Base-by-base conservation (phyloP, 2,888 invertebrate species). In the Spatulosminthurus flaviceps region DNA sequence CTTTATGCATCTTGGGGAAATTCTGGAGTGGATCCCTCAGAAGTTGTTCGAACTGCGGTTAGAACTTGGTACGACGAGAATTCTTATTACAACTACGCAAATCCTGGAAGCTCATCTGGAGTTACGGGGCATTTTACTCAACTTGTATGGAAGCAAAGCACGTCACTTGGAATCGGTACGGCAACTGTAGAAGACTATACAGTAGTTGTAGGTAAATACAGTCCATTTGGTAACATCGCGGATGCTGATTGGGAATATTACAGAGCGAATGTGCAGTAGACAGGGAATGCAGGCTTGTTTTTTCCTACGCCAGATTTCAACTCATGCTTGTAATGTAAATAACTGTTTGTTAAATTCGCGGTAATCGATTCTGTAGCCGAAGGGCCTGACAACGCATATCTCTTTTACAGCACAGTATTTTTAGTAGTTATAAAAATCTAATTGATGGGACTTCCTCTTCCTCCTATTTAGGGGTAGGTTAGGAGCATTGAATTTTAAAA, bases 11-110 rank as follows among this genome's bases (percentile, higher is more conserved):
- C 42, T 1, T 72, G 72, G 72, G 72, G 42, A 34, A 34, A 4
- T 34, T 34, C 34, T 13, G 24, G 19, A 11, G 42, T 19, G 7
- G 24, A 21, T 21, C 34, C 41, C 7, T 16, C 21, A 11, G n/a
- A 29, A 22, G 22, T 22, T 41, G 42, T 24, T 1, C 19, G 5
- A 22, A 21, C 21, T 21, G 72, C 72, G 16, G 22, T 72, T 1
- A 22, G 19, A 19, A 22, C 21, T 1, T 72, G 72, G 72, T 72
- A 72, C n/a, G 41, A 22, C n/a, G 72, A 72, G 41, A 41, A 42
- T 42, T 2, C 1, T 21, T 21, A n/a, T 11, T 72, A 72, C 22
- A 42, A 72, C 42, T 72, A 72, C 42, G 21, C 9, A 1, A 7
- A 34, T 5, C 72, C 72, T 4, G 42, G 22, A n/a, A 16, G 5